Percentiles rank a stretch among this genome's conserved stretches.
These are phyloP conservation scores for Solenopsis invicta DNA, from an alignment of 1,140 invertebrate species.

Conservation along the genomic window DNA sequence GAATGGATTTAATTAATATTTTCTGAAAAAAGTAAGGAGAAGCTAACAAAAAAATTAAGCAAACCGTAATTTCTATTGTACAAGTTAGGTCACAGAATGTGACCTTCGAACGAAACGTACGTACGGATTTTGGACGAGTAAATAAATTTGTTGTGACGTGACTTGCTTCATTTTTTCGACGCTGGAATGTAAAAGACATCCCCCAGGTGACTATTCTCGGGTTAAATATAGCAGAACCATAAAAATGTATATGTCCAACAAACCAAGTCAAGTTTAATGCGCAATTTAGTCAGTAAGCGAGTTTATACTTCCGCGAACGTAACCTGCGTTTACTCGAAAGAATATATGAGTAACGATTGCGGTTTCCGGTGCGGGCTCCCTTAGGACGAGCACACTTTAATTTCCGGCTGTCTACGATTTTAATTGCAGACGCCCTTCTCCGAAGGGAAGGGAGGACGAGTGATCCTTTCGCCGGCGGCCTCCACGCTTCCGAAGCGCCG, in stretches of 20 bases:
- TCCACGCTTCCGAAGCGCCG: not conserved
- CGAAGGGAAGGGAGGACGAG: not conserved
- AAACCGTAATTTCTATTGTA: no score
- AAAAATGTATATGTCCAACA: not conserved
- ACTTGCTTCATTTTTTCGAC: no score
- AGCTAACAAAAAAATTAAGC: no score
- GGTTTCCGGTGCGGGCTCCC: conserved; percentile 13
- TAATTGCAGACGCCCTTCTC: conserved; percentile 33
- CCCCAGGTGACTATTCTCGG: not conserved
- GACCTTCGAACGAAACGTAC: no score
- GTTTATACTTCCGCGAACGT: not conserved
- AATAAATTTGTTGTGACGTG: no score
- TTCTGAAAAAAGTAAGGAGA: no score
- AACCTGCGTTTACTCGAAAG: not conserved
- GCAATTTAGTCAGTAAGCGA: not conserved
- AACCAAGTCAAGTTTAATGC: not conserved
- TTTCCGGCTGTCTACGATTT: conserved; percentile 46
- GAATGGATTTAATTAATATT: no score
- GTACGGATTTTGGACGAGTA: no score
- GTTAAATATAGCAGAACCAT: not conserved
- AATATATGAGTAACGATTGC: not conserved
- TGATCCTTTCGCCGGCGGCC: not conserved
- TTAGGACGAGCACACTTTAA: conserved; percentile 18
- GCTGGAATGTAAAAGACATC: no score
- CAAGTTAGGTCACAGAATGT: no score